Base-by-base conservation (phyloP, 2,113 vertebrate species). In the Paradisaea rubra region DNA sequence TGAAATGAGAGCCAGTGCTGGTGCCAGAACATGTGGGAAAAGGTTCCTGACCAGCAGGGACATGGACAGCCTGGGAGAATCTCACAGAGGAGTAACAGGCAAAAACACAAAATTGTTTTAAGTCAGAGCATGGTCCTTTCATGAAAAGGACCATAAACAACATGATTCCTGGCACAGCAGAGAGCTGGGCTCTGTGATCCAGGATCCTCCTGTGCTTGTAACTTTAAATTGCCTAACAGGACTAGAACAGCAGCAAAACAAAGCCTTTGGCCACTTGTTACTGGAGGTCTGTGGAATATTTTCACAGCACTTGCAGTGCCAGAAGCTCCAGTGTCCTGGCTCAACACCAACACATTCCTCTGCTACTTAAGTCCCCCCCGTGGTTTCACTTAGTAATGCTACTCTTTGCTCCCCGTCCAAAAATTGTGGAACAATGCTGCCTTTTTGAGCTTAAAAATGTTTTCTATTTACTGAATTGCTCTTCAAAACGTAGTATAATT, bases 321-420 rank as follows among this genome's bases (percentile, higher is more conserved):
- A 97, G 95, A 93, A 95, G 84, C 92, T 94, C 95, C 93, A 84
- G 82, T 81, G 56, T 93, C 91, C 71, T 97, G 97, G 96, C 90
- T 89, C 79, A 96, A 94, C 70, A 94, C 88, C 95, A 97, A 60
- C 52, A 79, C 64, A 81, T 96, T 95, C 23, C 8, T 72, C 88
- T 86, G 66, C 94, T 91, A 91, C 95, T 95, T 93, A 96, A 94
- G 91, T 95, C 94, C 89, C 89, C 77, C 81, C 93, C 9, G 53
- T 78, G 94, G 84, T 93, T 97, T 89, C 91, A 92, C 87, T 93
- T 87, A 76, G 81, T 69, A 95, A 91, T 88, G 66, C 73, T 89
- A 68, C 72, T 94, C 63, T 93, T 93, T 81, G 82, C 45, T 93
- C 86, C 77, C 88, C 73, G 73, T 68, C 91, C 79, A 59, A 83